Conservation (phyloP, 2,113 vertebrate species). For the Antennarius striatus region DNA sequence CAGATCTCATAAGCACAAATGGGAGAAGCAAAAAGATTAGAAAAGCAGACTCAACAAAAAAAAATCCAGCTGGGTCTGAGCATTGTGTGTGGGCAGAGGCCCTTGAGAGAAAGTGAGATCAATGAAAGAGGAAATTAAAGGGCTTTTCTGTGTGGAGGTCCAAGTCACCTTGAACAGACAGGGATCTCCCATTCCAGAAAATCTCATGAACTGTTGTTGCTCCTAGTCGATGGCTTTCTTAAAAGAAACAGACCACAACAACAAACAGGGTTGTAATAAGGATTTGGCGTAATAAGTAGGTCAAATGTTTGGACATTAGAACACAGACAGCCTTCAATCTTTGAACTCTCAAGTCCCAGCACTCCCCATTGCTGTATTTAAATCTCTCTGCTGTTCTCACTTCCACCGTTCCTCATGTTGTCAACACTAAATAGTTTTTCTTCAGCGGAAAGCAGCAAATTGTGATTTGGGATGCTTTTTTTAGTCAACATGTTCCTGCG, state of each 20-base stretch:
- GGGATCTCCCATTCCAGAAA: conserved; percentile 35
- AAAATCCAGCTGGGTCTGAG: conserved; percentile 8
- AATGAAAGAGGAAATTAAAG: conserved; percentile 58
- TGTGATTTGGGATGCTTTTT: no score
- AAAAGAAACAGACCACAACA: background rate
- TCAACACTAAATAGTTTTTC: no score
- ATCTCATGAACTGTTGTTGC: background rate
- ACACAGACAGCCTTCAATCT: no score
- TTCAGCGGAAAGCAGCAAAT: no score
- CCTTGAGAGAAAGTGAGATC: conserved; percentile 31
- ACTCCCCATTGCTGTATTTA: no score
- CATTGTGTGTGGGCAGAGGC: conserved; percentile 22
- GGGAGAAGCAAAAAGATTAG: conserved; percentile 16
- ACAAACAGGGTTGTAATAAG: background rate
- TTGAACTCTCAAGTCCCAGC: no score
- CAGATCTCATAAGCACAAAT: background rate
- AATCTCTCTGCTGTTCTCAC: no score
- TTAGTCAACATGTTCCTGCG: no score
- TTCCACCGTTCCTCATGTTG: no score
- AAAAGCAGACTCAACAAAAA: conserved; percentile 5
- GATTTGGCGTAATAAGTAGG: background rate
- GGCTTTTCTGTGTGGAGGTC: conserved; percentile 44
- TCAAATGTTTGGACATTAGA: no score
- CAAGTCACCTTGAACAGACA: conserved; percentile 29
- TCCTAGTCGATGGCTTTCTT: background rate